Evolutionary conservation across 2,888 invertebrate species (phyloP).

Genomic region (Rapana venosa): DNA sequence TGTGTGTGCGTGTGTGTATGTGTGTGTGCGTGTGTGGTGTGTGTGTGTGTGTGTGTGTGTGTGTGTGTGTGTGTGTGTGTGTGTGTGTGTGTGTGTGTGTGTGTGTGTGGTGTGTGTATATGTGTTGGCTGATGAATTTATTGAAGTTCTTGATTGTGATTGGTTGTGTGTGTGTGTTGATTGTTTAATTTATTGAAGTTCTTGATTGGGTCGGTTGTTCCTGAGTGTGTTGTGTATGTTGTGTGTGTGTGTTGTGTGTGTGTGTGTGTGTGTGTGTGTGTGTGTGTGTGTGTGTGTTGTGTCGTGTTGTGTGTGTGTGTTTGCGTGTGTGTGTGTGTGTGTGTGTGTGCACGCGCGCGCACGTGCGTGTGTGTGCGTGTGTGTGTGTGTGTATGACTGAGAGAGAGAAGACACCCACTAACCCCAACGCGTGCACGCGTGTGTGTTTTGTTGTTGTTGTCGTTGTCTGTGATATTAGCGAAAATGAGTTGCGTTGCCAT

Average conservation of each 20-base stretch:
- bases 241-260: too few relatives aligned
- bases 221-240: too few relatives aligned
- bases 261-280: too few relatives aligned
- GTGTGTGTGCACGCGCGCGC: background rate
- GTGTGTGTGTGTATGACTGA: background rate
- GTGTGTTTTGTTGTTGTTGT: too few relatives aligned
- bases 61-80: constrained; percentile 14
- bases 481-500: too few relatives aligned
- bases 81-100: background rate
- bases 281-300: too few relatives aligned
- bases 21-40: background rate
- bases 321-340: background rate
- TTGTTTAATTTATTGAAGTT: too few relatives aligned
- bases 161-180: too few relatives aligned
- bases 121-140: background rate
- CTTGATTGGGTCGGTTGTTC: background rate
- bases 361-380: constrained; percentile 12
- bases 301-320: background rate
- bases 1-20: background rate
- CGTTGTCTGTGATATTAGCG: too few relatives aligned
- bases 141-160: background rate
- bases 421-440: too few relatives aligned
- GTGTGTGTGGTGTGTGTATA: too few relatives aligned
- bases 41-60: background rate
- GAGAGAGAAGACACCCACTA: too few relatives aligned